These are phyloP conservation scores for Eulemur macaco DNA, from an alignment of 2,113 vertebrate genomes.

Conservation along the genomic window DNA sequence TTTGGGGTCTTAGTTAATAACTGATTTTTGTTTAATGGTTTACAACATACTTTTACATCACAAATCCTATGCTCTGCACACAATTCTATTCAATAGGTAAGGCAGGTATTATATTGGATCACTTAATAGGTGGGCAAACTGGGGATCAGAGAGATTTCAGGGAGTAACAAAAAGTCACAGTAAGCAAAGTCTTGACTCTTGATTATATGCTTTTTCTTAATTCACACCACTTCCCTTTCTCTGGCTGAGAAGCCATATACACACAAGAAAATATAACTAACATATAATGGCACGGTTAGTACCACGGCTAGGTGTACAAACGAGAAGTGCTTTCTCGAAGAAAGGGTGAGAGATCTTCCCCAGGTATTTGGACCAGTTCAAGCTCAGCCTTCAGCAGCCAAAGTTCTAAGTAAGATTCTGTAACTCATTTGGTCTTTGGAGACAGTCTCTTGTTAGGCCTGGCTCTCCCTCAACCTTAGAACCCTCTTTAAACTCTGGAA, in stretches of 20 bases:
- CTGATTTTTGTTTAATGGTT: slow-evolving; percentile 58
- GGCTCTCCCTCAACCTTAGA: not conserved
- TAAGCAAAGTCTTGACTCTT: not conserved
- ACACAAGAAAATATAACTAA: not conserved
- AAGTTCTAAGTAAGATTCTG: not conserved
- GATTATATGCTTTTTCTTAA: not conserved
- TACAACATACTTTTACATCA: not conserved
- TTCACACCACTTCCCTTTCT: not conserved
- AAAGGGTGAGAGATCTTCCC: not conserved
- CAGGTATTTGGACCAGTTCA: not conserved
- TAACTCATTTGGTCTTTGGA: not conserved
- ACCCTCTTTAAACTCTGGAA: slow-evolving; percentile 20
- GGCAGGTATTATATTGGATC: not conserved
- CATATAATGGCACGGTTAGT: not conserved
- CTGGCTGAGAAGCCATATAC: not conserved
- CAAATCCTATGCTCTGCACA: not conserved
- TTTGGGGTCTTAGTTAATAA: slow-evolving; percentile 67
- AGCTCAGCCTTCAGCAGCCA: not conserved
- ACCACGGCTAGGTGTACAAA: not conserved
- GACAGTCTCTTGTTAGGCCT: not conserved
- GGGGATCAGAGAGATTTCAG: not conserved
- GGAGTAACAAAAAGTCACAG: not conserved
- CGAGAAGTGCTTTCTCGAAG: not conserved
- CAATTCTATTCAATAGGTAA: not conserved
- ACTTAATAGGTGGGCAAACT: not conserved